phyloP scores from a whole-genome alignment of 2,888 invertebrate genomes.

The Loripinus fragilis region DNA sequence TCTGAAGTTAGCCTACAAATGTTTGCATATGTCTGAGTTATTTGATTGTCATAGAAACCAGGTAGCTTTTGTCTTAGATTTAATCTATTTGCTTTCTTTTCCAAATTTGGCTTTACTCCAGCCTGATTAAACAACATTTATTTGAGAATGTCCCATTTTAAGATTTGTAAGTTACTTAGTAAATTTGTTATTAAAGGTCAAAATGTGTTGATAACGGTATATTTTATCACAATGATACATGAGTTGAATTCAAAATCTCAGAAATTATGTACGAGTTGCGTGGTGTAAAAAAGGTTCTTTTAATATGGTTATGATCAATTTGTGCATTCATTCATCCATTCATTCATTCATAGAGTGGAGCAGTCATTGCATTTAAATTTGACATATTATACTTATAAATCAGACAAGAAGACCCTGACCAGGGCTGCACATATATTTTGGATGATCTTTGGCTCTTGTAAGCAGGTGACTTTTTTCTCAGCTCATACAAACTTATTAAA shows the following conservation, averaged over 20 bases:
- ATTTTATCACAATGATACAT: conserved; percentile 43
- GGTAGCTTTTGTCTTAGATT: conserved; percentile 59
- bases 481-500: too few relatives aligned
- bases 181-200: conserved; percentile 65
- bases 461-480: too few relatives aligned
- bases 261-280: conserved; percentile 8
- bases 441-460: too few relatives aligned
- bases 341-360: too few relatives aligned
- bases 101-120: conserved; percentile 58
- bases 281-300: too few relatives aligned
- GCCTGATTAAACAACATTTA: conserved; percentile 61
- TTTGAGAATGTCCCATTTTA: conserved; percentile 56
- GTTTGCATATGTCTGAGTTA: conserved; percentile 31
- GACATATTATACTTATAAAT: too few relatives aligned
- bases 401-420: too few relatives aligned
- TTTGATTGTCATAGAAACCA: conserved; percentile 60
- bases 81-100: conserved; percentile 50
- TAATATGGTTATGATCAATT: too few relatives aligned
- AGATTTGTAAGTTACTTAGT: conserved; percentile 63
- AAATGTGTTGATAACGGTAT: conserved; percentile 56
- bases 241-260: conserved; percentile 21
- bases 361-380: too few relatives aligned
- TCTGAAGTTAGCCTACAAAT: conserved; percentile 1
- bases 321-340: too few relatives aligned
- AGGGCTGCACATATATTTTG: too few relatives aligned